A percentile compares a stretch with the other conserved stretches of the same genome.
Evolutionary conservation across 1,140 invertebrate genomes (phyloP).

Genomic region (Probaryconus sp.): DNA sequence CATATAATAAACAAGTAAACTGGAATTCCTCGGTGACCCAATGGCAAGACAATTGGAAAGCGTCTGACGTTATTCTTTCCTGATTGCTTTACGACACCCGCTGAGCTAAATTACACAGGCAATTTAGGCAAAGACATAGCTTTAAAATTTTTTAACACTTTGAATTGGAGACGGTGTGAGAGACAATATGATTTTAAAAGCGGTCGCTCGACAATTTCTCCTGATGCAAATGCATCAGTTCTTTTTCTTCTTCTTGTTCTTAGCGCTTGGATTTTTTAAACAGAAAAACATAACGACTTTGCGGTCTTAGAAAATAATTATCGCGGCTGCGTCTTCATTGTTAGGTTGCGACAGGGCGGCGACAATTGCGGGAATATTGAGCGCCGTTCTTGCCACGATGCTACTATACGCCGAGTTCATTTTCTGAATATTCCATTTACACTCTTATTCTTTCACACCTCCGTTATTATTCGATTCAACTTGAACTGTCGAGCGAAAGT

Average conservation of each 20-base stretch:
- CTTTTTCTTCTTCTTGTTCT: too few relatives aligned
- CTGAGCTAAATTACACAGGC: slow-evolving; percentile 6
- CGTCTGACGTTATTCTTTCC: background rate
- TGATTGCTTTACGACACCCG: slow-evolving; percentile 2
- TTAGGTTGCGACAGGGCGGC: background rate
- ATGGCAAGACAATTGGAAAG: slow-evolving; percentile 1
- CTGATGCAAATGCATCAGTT: background rate
- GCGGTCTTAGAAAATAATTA: slow-evolving; percentile 1
- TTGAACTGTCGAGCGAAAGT: too few relatives aligned
- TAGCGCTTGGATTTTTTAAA: too few relatives aligned
- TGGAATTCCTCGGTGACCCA: too few relatives aligned
- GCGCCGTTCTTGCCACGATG: too few relatives aligned
- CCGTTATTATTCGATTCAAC: too few relatives aligned
- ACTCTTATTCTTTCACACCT: too few relatives aligned
- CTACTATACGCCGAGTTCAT: too few relatives aligned
- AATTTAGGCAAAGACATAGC: background rate
- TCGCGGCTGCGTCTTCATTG: background rate
- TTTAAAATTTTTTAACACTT: too few relatives aligned
- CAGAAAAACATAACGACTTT: background rate
- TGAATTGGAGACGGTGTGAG: background rate
- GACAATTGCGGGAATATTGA: too few relatives aligned
- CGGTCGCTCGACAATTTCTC: slow-evolving; percentile 6
- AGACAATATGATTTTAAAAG: slow-evolving; percentile 1
- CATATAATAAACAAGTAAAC: too few relatives aligned
- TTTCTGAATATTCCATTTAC: too few relatives aligned